Evolutionary conservation across 2,113 vertebrate genomes (phyloP), one percentile per base, ranked within the genome.

Genomic region (Pachyramphus minor): DNA sequence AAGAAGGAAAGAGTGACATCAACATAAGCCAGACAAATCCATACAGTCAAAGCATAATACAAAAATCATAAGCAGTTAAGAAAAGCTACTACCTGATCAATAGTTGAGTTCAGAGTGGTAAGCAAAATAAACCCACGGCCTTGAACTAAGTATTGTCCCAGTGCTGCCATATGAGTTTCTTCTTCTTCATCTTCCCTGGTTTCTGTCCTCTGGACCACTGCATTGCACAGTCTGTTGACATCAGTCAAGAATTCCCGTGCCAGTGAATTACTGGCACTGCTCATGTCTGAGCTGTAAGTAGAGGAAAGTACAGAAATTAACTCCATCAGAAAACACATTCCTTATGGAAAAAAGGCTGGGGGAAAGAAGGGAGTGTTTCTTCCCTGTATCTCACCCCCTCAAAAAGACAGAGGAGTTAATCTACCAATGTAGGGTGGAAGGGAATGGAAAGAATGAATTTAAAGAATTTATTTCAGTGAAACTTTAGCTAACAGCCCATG

Each of bases 181-280:
- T 99, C 99, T 76, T 99, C 99, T 58, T 99, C 99, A 60, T 99
- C 99, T 91, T 99, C 99, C 90, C 97, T 98, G 47, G 97, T 94
- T 97, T 99, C 99, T 5, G 97, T 98, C 92, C 98, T 98, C 97
- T 99, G 99, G 23, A 98, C 98, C 98, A 99, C 98, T 0, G 98
- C 99, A 94, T 99, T 99, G 98, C 99, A 99, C 84, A 99, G 98
- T 42, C 98, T 98, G 96, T 99, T 99, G 81, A 99, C 99, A 95
- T 99, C 99, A 0, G 99, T 99, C 97, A 99, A 98, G 98, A 99
- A 99, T 97, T 99, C 99, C 96, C 99, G 98, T 76, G 99, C 99
- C 98, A 99, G 95, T 19, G 98, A 99, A 97, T 99, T 99, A 98
- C 99, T 99, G 97, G 98, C 98, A 49, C 98, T 98, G 98, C 99